These are phyloP conservation scores for Nemopilema nomurai DNA, from an alignment of 30 jellyfish, hydroid and myxozoan genomes.

Conservation along the genomic window DNA sequence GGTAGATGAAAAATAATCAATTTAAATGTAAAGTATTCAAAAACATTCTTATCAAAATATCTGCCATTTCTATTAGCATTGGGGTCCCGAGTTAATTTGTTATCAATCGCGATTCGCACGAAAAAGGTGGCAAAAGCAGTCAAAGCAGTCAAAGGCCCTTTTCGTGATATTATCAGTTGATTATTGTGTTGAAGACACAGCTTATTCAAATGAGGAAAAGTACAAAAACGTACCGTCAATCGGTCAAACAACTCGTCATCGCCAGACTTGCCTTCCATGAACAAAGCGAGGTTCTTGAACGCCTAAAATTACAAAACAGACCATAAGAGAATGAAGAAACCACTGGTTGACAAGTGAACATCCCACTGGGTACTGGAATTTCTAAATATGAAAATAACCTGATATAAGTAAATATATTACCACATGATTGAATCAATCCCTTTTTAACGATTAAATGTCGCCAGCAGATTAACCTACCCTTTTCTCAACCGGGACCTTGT, in stretches of 20 bases:
- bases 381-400: too few species aligned
- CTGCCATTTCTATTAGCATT: background rate
- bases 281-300: slow-evolving; percentile 88
- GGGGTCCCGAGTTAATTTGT: background rate
- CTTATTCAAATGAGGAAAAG: background rate
- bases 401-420: too few species aligned
- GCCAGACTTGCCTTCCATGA: slow-evolving; percentile 90
- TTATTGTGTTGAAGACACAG: too few species aligned
- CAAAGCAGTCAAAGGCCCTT: too few species aligned
- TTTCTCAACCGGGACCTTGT: slow-evolving; percentile 92
- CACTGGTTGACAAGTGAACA: too few species aligned
- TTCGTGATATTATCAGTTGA: background rate
- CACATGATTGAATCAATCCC: too few species aligned
- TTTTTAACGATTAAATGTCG: too few species aligned
- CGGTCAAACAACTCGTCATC: slow-evolving; percentile 98
- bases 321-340: background rate
- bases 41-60: too few species aligned
- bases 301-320: slow-evolving; percentile 43
- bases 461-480: slow-evolving; percentile 48
- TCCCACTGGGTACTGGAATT: too few species aligned
- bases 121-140: background rate
- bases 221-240: slow-evolving; percentile 67
- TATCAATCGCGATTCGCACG: background rate
- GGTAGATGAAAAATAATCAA: too few species aligned
- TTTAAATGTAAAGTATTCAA: too few species aligned